phyloP scores from a whole-genome alignment of 2,888 invertebrate genomes.

The Syritta pipiens region DNA sequence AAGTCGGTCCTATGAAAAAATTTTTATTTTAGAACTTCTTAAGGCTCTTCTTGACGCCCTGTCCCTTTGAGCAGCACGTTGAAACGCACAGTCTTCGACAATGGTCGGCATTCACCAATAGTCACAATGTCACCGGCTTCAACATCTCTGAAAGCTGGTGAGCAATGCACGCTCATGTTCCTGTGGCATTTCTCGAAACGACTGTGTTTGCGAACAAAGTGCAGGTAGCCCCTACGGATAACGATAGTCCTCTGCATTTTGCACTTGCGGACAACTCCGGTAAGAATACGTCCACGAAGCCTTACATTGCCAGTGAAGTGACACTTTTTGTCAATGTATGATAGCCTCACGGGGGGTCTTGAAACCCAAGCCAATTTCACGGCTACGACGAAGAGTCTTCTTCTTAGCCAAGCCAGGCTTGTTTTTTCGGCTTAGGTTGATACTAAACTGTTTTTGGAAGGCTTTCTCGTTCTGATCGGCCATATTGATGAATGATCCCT shows the following conservation, averaged over 20 bases:
- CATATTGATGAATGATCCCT: constrained; percentile 1
- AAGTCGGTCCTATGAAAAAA: too few species aligned
- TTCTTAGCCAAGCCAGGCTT: too few species aligned
- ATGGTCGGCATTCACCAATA: too few species aligned
- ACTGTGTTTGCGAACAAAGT: constrained; percentile 98
- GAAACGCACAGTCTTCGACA: too few species aligned
- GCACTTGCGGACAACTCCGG: constrained; percentile 98
- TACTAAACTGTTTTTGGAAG: not conserved
- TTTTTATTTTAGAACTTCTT: too few species aligned
- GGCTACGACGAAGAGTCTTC: too few species aligned
- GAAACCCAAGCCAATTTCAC: constrained; percentile 97
- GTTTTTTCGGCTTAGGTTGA: too few species aligned
- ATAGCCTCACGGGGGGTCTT: constrained; percentile 98
- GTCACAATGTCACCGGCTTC: too few species aligned
- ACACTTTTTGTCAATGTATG: constrained; percentile 99
- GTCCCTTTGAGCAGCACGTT: too few species aligned
- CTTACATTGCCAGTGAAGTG: constrained; percentile 99
- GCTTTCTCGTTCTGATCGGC: not conserved
- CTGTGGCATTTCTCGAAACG: constrained; percentile 99
- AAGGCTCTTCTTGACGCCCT: too few species aligned
- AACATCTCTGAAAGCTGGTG: too few species aligned
- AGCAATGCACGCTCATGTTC: constrained; percentile 99
- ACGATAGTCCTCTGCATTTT: too few species aligned
- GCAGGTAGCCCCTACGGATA: constrained; percentile 98
- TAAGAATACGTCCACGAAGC: constrained; percentile 97